Evolutionary conservation across 2,888 invertebrate genomes (phyloP), one percentile per base, ranked within the genome.

Genomic region (Linyphia triangularis): DNA sequence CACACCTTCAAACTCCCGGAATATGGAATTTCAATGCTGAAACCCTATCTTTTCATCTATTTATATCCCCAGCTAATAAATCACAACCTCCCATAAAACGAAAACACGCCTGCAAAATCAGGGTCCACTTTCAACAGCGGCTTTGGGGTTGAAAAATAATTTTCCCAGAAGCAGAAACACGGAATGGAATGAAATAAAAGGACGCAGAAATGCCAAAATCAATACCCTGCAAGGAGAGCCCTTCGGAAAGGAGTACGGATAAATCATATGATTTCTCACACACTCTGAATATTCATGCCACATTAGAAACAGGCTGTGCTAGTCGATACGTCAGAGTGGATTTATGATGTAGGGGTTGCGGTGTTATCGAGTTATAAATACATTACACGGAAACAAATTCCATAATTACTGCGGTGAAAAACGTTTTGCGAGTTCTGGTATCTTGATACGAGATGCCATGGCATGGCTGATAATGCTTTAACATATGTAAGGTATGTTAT

Each of bases 331-430:
- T 86, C 86, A 86, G 30, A 61, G 67, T 51, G 59, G 81, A 86
- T 86, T 86, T 86, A 86, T 86, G 86, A 65, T 81, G 79, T 63
- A 69, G 69, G 65, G 86, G 86, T 86, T 81, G 81, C 63, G 73
- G 75, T 73, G 86, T 81, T 86, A 86, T 86, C 86, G 81, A 86
- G 86, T 86, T 86, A 81, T 86, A 86, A 86, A 86, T 86, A 81
- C 86, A 69, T 86, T 86, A 86, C 59, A 67, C 73, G 72, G 24
- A 81, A 81, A 67, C 81, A 81, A 86, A 86, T 81, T 86, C 75
- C 67, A 72, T 86, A 86, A 86, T 86, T 86, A 69, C 86, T 79
- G 51, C 51, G 33, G 51, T 37, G 22, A 51, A 43, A 30, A 81
- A 26, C 28, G 57, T 61, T 51, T 51, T 24, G 13, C 37, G 16